Evolutionary conservation across 2,888 invertebrate genomes (phyloP).

Genomic region (Mythimna loreyi): DNA sequence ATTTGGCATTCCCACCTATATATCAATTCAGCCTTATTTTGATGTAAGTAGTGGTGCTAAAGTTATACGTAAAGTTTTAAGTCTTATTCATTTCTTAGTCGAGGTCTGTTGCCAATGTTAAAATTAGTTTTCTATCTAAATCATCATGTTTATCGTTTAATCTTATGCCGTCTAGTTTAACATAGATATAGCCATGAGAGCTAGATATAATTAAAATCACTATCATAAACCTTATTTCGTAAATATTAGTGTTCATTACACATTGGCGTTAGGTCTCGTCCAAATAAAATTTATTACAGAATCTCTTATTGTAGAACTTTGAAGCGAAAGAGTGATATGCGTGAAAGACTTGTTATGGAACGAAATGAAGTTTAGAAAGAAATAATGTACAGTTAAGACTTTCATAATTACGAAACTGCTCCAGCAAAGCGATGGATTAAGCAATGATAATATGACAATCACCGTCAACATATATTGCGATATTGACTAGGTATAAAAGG

Average conservation of each 20-base stretch:
- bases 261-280: conserved; percentile 42
- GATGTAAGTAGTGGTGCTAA: conserved; percentile 72
- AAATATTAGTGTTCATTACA: background rate
- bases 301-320: conserved; percentile 53
- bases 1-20: conserved; percentile 72
- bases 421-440: conserved; percentile 20
- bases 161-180: conserved; percentile 47
- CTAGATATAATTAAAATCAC: background rate
- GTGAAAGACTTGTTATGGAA: conserved; percentile 39
- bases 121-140: conserved; percentile 13
- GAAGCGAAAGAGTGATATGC: conserved; percentile 32
- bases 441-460: conserved; percentile 20
- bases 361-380: conserved; percentile 24
- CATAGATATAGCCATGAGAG: conserved; percentile 12
- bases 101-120: conserved; percentile 46
- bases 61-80: conserved; percentile 58
- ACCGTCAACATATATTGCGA: conserved; percentile 32
- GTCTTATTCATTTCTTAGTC: conserved; percentile 39
- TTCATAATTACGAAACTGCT: conserved; percentile 34
- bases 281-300: conserved; percentile 51
- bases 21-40: conserved; percentile 62
- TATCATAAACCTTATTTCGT: background rate
- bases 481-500: conserved; percentile 64
- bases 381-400: conserved; percentile 54
- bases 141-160: conserved; percentile 22